A percentile compares a stretch with the other conserved stretches of the same genome.
Conservation (phyloP, 2,888 invertebrate species). For the Eudasyphora cyanicolor region DNA sequence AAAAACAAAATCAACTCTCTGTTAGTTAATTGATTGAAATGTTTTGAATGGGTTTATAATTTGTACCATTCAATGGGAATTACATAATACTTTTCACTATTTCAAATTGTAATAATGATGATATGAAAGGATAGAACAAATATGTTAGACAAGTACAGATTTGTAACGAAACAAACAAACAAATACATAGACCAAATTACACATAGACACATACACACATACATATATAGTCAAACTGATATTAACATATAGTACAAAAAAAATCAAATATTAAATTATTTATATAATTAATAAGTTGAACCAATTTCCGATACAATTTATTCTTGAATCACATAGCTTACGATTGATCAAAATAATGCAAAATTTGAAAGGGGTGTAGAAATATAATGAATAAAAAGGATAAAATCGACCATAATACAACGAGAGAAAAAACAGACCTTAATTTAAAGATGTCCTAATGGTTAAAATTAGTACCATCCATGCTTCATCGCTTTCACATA, state of each 20-base stretch:
- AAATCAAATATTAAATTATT: too few species aligned
- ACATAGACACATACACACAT: background rate
- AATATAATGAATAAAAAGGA: too few species aligned
- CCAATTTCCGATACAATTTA: too few species aligned
- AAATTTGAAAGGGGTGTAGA: too few species aligned
- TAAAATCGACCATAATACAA: too few species aligned
- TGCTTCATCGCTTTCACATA: too few species aligned
- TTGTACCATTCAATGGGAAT: background rate
- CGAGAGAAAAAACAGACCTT: too few species aligned
- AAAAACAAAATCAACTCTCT: background rate
- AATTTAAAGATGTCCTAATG: too few species aligned
- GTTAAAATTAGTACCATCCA: too few species aligned
- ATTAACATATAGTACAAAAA: background rate
- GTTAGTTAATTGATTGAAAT: background rate
- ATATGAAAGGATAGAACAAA: background rate
- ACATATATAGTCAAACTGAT: background rate
- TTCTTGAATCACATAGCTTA: too few species aligned
- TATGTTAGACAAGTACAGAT: background rate
- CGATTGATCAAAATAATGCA: too few species aligned
- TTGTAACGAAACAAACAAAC: background rate
- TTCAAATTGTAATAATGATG: background rate
- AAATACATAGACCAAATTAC: background rate
- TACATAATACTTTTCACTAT: background rate
- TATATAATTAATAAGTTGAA: background rate
- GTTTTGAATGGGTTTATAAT: background rate